Conservation (phyloP, 2,888 invertebrate genomes). For the Allacma fusca region DNA sequence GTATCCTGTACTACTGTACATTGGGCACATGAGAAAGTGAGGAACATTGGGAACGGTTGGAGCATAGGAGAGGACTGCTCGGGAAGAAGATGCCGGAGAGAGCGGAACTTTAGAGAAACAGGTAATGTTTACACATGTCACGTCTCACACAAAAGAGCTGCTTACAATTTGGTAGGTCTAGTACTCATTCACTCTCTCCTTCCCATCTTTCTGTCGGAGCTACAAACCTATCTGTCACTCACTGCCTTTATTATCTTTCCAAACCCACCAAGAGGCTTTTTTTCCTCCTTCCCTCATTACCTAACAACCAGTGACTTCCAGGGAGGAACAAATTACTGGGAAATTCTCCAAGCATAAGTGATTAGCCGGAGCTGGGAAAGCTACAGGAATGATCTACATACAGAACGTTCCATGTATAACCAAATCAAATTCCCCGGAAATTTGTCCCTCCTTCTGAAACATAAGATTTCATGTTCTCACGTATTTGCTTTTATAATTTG, state of each 20-base stretch:
- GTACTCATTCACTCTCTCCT: neutral
- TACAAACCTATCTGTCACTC: conserved; percentile 35
- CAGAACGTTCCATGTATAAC: too few relatives aligned
- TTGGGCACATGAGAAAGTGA: conserved; percentile 5
- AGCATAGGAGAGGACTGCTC: neutral
- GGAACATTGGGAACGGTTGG: neutral
- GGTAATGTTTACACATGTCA: conserved; percentile 59
- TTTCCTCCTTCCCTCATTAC: neutral
- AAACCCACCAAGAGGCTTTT: neutral
- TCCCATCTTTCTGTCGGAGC: neutral
- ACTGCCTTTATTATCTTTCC: conserved; percentile 15
- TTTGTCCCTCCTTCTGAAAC: too few relatives aligned
- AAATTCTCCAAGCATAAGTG: neutral
- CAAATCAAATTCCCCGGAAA: too few relatives aligned
- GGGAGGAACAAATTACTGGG: conserved; percentile 1
- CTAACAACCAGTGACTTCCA: neutral
- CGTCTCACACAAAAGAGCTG: conserved; percentile 44
- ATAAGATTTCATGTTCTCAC: too few relatives aligned
- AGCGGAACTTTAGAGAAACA: conserved; percentile 29
- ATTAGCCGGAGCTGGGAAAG: too few relatives aligned
- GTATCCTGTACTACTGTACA: too few relatives aligned
- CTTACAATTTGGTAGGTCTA: neutral
- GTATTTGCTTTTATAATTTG: too few relatives aligned
- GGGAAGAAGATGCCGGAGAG: neutral
- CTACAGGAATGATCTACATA: too few relatives aligned